These are phyloP conservation scores for Drosophila niveifrons DNA, from an alignment of 2,888 invertebrate species.

Conservation along the genomic window DNA sequence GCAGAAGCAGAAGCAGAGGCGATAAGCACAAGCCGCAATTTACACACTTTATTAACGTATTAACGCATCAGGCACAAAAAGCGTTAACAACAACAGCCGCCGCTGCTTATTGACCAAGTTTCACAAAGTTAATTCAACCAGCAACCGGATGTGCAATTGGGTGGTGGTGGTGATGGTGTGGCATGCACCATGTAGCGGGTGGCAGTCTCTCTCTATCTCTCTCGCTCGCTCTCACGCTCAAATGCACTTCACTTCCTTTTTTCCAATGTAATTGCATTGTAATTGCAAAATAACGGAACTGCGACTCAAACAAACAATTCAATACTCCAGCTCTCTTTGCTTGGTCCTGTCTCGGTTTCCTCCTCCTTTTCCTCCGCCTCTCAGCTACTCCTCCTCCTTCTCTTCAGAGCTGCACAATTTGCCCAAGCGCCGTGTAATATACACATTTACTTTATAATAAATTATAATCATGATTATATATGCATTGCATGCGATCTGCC, in stretches of 20 bases:
- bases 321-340: background rate
- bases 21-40: slow-evolving; percentile 81
- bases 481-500: slow-evolving; percentile 78
- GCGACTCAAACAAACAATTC: slow-evolving; percentile 35
- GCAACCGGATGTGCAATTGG: slow-evolving; percentile 59
- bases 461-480: slow-evolving; percentile 78
- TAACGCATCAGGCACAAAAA: slow-evolving; percentile 77
- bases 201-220: background rate
- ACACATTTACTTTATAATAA: slow-evolving; percentile 76
- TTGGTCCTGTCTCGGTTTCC: background rate
- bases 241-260: slow-evolving; percentile 79
- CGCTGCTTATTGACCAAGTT: slow-evolving; percentile 58
- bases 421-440: slow-evolving; percentile 73
- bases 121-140: slow-evolving; percentile 51
- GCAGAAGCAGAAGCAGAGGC: slow-evolving; percentile 32
- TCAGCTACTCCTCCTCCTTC: background rate
- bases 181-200: slow-evolving; percentile 1
- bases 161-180: slow-evolving; percentile 5
- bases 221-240: slow-evolving; percentile 60
- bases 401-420: slow-evolving; percentile 40
- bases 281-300: slow-evolving; percentile 78
- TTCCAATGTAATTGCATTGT: slow-evolving; percentile 76
- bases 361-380: background rate
- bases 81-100: slow-evolving; percentile 48
- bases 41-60: slow-evolving; percentile 84